phyloP scores from a whole-genome alignment of 2,888 invertebrate genomes.

The Xanthorhoe spadicearia region DNA sequence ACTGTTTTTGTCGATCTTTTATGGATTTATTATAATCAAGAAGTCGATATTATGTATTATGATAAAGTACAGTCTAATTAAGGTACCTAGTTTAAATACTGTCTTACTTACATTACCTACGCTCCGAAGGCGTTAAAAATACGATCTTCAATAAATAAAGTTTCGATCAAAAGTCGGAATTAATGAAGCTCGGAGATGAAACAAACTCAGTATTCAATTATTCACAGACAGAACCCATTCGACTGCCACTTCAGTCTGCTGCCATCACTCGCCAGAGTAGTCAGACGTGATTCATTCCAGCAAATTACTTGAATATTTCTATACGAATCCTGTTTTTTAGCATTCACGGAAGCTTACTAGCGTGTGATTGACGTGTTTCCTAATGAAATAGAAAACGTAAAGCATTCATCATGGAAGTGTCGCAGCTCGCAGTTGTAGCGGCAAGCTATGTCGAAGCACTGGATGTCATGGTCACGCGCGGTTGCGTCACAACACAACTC shows the following conservation, averaged over 20 bases:
- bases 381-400: slow-evolving; percentile 57
- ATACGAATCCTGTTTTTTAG: slow-evolving; percentile 36
- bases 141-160: background rate
- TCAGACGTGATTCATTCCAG: slow-evolving; percentile 43
- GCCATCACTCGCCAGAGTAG: slow-evolving; percentile 37
- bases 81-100: background rate
- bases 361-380: slow-evolving; percentile 44
- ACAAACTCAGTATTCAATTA: slow-evolving; percentile 34
- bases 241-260: slow-evolving; percentile 29
- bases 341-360: slow-evolving; percentile 37
- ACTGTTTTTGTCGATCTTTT: slow-evolving; percentile 33
- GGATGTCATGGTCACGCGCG: slow-evolving; percentile 77
- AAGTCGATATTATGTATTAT: background rate
- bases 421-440: slow-evolving; percentile 58
- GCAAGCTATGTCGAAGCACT: slow-evolving; percentile 53
- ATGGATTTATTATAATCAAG: slow-evolving; percentile 1
- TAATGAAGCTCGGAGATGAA: slow-evolving; percentile 20
- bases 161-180: background rate
- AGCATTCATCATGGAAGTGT: slow-evolving; percentile 65
- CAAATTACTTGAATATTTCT: slow-evolving; percentile 35
- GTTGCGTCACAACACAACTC: slow-evolving; percentile 67
- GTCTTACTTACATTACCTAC: background rate
- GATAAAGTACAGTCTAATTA: background rate
- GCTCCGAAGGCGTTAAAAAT: background rate
- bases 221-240: slow-evolving; percentile 38